Conservation (phyloP, 2,113 vertebrate species). For the Oreochromis niloticus region DNA sequence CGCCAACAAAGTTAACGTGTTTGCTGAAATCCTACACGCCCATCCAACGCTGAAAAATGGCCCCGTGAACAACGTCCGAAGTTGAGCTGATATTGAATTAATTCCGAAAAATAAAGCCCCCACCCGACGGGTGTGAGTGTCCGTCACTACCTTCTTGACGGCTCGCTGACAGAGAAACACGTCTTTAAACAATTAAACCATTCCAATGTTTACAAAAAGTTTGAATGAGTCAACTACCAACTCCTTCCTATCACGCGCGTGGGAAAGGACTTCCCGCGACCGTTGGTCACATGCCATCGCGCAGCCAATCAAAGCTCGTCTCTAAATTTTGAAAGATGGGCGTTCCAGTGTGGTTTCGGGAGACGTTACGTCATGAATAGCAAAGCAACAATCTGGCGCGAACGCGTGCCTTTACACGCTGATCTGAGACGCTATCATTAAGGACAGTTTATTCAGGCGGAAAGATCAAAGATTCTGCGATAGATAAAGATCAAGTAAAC, state of each 20-base stretch:
- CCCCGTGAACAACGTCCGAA: background rate
- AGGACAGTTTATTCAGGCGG: background rate
- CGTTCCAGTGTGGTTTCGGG: slow-evolving; percentile 1
- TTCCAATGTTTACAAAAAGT: slow-evolving; percentile 66
- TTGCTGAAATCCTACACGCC: slow-evolving; percentile 30
- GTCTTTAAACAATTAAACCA: background rate
- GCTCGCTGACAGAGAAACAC: background rate
- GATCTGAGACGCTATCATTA: background rate
- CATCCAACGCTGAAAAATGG: slow-evolving; percentile 13
- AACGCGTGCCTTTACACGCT: slow-evolving; percentile 28
- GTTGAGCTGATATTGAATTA: background rate
- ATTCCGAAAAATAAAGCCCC: background rate
- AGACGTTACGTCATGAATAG: slow-evolving; percentile 24
- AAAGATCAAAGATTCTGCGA: background rate
- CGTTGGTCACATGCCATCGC: slow-evolving; percentile 81
- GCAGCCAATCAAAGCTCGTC: slow-evolving; percentile 73
- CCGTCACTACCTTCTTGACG: background rate
- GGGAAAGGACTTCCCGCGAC: slow-evolving; percentile 86
- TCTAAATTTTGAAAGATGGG: slow-evolving; percentile 80
- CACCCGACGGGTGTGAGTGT: background rate
- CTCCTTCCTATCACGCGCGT: slow-evolving; percentile 64
- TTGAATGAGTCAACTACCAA: slow-evolving; percentile 41
- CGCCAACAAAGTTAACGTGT: background rate
- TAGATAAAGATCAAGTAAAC: background rate
- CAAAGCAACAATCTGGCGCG: slow-evolving; percentile 75